These are phyloP conservation scores for Pocillopora damicornis DNA, from an alignment of 64 coral and sea anemone species.

Conservation along the genomic window DNA sequence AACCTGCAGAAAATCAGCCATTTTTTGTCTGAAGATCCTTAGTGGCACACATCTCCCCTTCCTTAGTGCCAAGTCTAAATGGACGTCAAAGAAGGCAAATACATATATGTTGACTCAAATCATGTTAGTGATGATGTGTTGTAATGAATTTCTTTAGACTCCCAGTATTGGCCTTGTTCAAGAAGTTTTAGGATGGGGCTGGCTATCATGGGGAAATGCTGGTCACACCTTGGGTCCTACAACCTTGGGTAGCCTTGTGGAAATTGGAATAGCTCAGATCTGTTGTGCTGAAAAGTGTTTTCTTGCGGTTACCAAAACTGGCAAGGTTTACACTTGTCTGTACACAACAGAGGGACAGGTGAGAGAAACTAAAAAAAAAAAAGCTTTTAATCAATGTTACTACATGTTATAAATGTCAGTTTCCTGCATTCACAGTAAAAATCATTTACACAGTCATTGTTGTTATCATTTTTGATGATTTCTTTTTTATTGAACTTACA, in stretches of 20 bases:
- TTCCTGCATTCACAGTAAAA: too few species aligned
- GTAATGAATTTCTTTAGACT: slow-evolving; percentile 10
- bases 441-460: too few species aligned
- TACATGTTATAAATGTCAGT: too few species aligned
- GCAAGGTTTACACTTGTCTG: slow-evolving; percentile 77
- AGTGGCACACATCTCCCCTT: too few species aligned
- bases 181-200: slow-evolving; percentile 86
- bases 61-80: too few species aligned
- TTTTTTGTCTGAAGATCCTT: too few species aligned
- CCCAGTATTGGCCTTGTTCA: slow-evolving; percentile 76
- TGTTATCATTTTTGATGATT: too few species aligned
- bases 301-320: slow-evolving; percentile 74
- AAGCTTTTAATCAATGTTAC: background rate
- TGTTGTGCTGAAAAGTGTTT: slow-evolving; percentile 86
- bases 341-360: slow-evolving; percentile 92
- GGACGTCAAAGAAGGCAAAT: too few species aligned
- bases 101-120: background rate
- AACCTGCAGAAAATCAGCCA: too few species aligned
- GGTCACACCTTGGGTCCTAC: slow-evolving; percentile 77
- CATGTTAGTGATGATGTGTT: background rate
- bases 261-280: slow-evolving; percentile 80
- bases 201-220: slow-evolving; percentile 66
- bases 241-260: slow-evolving; percentile 58
- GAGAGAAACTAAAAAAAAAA: background rate
- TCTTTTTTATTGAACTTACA: too few species aligned